A percentile compares a stretch with the other conserved stretches of the same genome.
phyloP scores from a whole-genome alignment of 2,888 invertebrate genomes.

The Diadromus collaris region DNA sequence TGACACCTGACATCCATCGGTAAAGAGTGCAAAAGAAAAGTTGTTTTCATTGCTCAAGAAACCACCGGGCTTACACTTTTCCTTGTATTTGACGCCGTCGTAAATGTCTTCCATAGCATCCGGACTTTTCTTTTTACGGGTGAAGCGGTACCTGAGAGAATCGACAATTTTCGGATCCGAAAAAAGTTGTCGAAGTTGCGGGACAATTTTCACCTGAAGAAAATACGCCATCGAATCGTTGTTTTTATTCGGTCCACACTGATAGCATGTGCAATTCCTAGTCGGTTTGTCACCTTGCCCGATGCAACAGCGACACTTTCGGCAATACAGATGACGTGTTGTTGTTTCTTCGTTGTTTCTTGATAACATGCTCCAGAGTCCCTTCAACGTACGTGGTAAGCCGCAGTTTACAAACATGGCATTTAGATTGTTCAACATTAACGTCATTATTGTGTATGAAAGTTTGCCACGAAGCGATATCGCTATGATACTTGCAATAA shows the following conservation, averaged over 20 bases:
- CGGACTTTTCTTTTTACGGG: slow-evolving; percentile 15
- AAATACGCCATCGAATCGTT: neutral
- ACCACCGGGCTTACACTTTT: slow-evolving; percentile 28
- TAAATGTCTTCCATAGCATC: slow-evolving; percentile 51
- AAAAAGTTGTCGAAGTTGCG: slow-evolving; percentile 31
- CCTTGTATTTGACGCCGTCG: slow-evolving; percentile 43
- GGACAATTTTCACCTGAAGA: slow-evolving; percentile 18
- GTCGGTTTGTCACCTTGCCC: slow-evolving; percentile 2
- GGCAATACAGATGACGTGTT: slow-evolving; percentile 27
- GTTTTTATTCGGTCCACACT: neutral
- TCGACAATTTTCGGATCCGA: slow-evolving; percentile 10
- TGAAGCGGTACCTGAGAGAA: slow-evolving; percentile 15
- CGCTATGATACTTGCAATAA: neutral
- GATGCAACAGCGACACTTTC: neutral
- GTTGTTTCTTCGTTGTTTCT: slow-evolving; percentile 5
- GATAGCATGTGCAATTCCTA: slow-evolving; percentile 5
- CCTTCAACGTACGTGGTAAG: slow-evolving; percentile 15
- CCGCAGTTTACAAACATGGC: neutral
- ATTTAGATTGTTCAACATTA: neutral
- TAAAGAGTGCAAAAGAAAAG: slow-evolving; percentile 45
- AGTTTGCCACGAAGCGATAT: neutral
- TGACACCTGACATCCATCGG: slow-evolving; percentile 29
- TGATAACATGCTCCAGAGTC: slow-evolving; percentile 19
- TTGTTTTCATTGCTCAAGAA: slow-evolving; percentile 44
- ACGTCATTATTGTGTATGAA: neutral